Percentiles rank a stretch among this genome's conserved stretches.
Evolutionary conservation across 1,140 invertebrate genomes (phyloP).

Genomic region (Schlechtendalia chinensis): DNA sequence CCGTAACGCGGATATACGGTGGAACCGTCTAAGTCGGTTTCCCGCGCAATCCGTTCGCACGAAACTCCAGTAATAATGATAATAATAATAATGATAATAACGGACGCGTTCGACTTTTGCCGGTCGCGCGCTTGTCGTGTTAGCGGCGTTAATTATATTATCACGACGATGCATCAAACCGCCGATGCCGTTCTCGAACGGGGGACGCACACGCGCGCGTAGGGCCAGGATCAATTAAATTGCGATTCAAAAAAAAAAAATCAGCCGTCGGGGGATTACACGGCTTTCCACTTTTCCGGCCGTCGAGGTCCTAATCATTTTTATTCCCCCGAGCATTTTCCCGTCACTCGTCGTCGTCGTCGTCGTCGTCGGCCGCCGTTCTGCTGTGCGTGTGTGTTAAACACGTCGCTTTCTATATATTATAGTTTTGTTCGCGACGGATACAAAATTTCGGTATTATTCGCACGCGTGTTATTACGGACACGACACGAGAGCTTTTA

Average conservation of each 20-base stretch:
- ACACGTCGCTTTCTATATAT: constrained; percentile 36
- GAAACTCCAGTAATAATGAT: too few species aligned
- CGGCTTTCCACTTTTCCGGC: constrained; percentile 40
- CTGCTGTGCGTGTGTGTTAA: constrained; percentile 12
- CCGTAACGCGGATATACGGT: too few species aligned
- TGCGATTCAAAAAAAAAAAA: constrained; percentile 35
- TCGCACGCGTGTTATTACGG: too few species aligned
- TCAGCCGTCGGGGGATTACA: constrained; percentile 35
- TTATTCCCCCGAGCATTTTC: constrained; percentile 30
- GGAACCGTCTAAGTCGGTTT: too few species aligned
- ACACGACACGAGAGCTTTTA: too few species aligned
- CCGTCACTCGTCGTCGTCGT: neutral
- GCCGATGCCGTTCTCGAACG: neutral
- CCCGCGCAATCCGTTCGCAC: too few species aligned
- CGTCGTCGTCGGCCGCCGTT: neutral
- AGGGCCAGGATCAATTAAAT: constrained; percentile 16
- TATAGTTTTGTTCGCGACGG: neutral
- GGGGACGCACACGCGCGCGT: neutral
- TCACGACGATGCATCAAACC: too few species aligned
- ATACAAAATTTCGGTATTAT: too few species aligned
- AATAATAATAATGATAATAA: too few species aligned
- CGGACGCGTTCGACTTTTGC: neutral
- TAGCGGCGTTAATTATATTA: neutral
- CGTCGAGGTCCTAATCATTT: constrained; percentile 32
- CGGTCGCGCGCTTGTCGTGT: too few species aligned